Evolutionary conservation across 2,888 invertebrate species (phyloP), one percentile per base, ranked within the genome.

Genomic region (Rhagium mordax): DNA sequence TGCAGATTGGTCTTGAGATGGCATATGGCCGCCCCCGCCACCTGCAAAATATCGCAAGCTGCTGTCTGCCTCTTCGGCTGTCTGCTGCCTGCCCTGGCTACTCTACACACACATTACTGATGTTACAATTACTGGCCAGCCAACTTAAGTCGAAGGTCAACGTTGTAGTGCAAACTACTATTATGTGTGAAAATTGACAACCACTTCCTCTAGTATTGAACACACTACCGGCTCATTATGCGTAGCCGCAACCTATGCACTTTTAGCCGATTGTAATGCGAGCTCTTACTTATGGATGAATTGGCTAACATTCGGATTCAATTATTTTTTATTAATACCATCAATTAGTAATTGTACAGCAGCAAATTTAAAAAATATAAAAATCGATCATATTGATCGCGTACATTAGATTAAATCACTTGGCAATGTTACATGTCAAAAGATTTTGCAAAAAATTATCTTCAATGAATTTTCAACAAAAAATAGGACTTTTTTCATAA

Each of bases 1-100:
- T 83, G 82, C 81, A 83, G 83, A 85, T 84, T 84, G 83, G 82
- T 77, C 77, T 80, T 78, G 78, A 78, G 82, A 79, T 77, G 80
- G 76, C 72, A 81, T 79, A 78, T 82, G 80, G 81, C 78, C 83
- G 83, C 84, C 85, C 85, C 82, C 84, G 80, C 78, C 74, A 78
- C 75, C 75, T 67, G 68, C 70, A 21, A 57, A 62, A 62, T 55
- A 24, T 16, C 16, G 64, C 62, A 24, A 66, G 70, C 71, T 55
- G 59, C 72, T 71, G 67, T 60, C 60, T 68, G 72, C 69, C 64
- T 74, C 74, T 70, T 69, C 72, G 70, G 70, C 70, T 77, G 61
- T 61, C 61, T 41, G 60, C 20, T 41, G n/a, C 41, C 33, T 41
- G 47, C 57, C 70, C 62, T 70, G 65, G 59, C 61, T 49, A 57